Base-by-base conservation (phyloP, 2,888 invertebrate species). In the Tiphia femorata region DNA sequence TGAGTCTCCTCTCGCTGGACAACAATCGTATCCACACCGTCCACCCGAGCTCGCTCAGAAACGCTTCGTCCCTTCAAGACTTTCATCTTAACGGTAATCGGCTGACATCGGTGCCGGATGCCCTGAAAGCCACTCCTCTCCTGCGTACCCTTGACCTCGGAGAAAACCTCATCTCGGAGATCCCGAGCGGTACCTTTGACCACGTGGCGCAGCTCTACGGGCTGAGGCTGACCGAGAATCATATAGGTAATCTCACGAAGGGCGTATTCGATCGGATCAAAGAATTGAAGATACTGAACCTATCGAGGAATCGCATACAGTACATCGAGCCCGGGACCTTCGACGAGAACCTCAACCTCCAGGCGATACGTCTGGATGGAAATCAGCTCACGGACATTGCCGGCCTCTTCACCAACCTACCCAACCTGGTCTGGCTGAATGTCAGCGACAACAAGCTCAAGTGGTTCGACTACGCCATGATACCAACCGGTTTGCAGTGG, bases 381-480 rank as follows among this genome's bases (percentile, higher is more conserved):
- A 95, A 95, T 86, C 90, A 91, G 81, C 85, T 94, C 76, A 89
- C 89, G 59, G 92, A 92, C 78, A 93, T 94, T 67, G 89, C 89
- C 67, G 91, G 91, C 58, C 87, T 94, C 68, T 94, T 94, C 81
- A 89, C 90, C 25, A 92, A 92, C 84, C 86, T 94, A 69, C 92
- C 92, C 47, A 92, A 91, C 84, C 87, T 94, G 67, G 90, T 93
- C 65, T 93, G 93, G 92, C 86, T 95, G 56, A 94, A 94, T 81
- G 92, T 94, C 79, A 94, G 93, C 75, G 93, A 92, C 84, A 95
- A 95, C 85, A 89, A 90, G 79, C 86, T 95, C 67, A 90, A 90
- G 84, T 90, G 90, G 88, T 93, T 95, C 83, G 93, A 94, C 85
- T 94, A 94, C 83, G 91, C 92, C 52, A 88, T 93, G 84, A 91